Conservation (phyloP, 2,888 invertebrate species). For the Autographa pulchrina region DNA sequence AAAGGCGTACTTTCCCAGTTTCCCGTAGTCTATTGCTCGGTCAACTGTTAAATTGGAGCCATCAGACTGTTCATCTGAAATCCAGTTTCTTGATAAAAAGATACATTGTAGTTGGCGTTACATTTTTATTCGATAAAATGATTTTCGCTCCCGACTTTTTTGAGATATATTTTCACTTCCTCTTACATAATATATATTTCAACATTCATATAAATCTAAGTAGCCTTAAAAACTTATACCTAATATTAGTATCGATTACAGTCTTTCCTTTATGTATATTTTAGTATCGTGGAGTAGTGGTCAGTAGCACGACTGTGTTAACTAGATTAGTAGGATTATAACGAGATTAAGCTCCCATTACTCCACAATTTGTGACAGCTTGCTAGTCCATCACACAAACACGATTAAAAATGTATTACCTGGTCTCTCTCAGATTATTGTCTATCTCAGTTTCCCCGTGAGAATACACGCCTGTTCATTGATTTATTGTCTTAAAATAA, state of each 20-base stretch:
- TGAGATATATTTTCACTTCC: background rate
- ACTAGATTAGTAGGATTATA: slow-evolving; percentile 6
- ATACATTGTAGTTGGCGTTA: background rate
- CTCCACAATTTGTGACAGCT: slow-evolving; percentile 6
- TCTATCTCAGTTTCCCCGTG: background rate
- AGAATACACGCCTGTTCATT: background rate
- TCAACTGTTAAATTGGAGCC: slow-evolving; percentile 60
- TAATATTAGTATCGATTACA: background rate
- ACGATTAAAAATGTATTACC: slow-evolving; percentile 1
- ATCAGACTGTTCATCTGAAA: slow-evolving; percentile 43
- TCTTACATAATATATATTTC: too few relatives aligned
- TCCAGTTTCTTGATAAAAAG: slow-evolving; percentile 43
- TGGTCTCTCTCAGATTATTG: background rate
- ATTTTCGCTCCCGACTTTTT: background rate
- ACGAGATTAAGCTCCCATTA: slow-evolving; percentile 6
- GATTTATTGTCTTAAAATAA: background rate
- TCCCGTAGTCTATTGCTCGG: slow-evolving; percentile 59
- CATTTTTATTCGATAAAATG: background rate
- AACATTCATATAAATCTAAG: background rate
- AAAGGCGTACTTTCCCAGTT: slow-evolving; percentile 56
- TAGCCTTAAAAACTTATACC: background rate
- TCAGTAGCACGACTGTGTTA: slow-evolving; percentile 4
- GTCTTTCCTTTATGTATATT: background rate
- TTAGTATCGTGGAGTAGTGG: background rate
- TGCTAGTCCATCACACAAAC: background rate